Percentiles rank a stretch among this genome's conserved stretches.
Evolutionary conservation across 2,113 vertebrate genomes (phyloP).

Genomic region (Bufo bufo): DNA sequence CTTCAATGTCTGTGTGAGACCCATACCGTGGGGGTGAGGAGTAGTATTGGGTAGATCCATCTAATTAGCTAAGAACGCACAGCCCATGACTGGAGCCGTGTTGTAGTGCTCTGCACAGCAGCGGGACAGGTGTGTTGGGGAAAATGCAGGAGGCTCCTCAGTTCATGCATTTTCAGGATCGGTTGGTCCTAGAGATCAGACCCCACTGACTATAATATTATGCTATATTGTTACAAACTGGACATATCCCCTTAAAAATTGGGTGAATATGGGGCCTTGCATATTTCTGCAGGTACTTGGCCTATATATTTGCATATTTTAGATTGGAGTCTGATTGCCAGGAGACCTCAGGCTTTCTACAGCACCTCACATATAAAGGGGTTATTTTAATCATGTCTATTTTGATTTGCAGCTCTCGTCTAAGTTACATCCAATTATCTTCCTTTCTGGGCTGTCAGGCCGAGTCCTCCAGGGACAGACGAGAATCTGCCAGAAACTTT

Average conservation of each 20-base stretch:
- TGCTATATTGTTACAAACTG: no score
- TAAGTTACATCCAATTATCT: background rate
- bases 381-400: slow-evolving; percentile 21
- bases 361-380: background rate
- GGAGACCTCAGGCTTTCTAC: background rate
- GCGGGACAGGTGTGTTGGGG: no score
- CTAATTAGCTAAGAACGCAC: no score
- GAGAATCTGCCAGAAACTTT: background rate
- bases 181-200: no score
- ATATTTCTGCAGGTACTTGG: background rate
- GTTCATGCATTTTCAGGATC: no score
- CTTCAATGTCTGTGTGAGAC: no score
- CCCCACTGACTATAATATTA: no score
- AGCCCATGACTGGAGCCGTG: no score
- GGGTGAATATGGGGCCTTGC: background rate
- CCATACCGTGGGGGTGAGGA: no score
- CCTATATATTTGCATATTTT: background rate
- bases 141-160: no score
- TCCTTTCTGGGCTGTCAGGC: background rate
- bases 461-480: background rate
- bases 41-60: no score
- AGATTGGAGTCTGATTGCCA: background rate
- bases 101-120: no score
- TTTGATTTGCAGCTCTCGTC: slow-evolving; percentile 12
- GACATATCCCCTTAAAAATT: background rate